A percentile compares a stretch with the other conserved stretches of the same genome.
Evolutionary conservation across 1,140 invertebrate species (phyloP).

Genomic region (Brachionus paranguensis): DNA sequence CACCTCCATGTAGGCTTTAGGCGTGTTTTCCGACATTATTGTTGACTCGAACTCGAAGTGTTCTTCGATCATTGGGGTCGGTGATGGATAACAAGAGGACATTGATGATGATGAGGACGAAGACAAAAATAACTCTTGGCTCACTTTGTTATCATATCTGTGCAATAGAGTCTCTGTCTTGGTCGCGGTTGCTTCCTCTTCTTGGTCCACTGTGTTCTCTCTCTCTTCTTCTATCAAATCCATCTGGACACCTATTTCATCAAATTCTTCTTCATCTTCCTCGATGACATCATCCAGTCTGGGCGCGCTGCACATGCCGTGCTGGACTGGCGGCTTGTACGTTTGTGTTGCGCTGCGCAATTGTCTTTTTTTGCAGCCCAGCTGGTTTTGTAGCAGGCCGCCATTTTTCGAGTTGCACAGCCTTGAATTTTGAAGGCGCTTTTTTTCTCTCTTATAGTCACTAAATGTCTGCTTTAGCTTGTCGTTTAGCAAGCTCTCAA

Average conservation of each 20-base stretch:
- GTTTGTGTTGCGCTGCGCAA: not conserved
- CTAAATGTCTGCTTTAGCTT: constrained; percentile 25
- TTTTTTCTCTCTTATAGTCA: constrained; percentile 28
- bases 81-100: not conserved
- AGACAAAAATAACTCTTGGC: not conserved
- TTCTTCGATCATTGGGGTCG: not conserved
- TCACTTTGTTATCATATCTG: constrained; percentile 3
- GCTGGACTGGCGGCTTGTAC: constrained; percentile 33
- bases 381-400: not conserved
- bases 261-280: constrained; percentile 3
- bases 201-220: not conserved
- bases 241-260: not conserved
- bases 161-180: not conserved
- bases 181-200: not conserved
- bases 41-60: not conserved
- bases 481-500: not conserved
- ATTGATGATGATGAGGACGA: not conserved
- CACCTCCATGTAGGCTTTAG: not conserved
- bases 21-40: not conserved
- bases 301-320: constrained; percentile 32
- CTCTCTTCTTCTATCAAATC: not conserved
- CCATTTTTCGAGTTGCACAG: constrained; percentile 17
- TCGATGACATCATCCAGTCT: constrained; percentile 33
- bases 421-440: constrained; percentile 14
- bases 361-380: not conserved